phyloP scores from a whole-genome alignment of 2,888 invertebrate species.

The Yponomeuta malinellus region DNA sequence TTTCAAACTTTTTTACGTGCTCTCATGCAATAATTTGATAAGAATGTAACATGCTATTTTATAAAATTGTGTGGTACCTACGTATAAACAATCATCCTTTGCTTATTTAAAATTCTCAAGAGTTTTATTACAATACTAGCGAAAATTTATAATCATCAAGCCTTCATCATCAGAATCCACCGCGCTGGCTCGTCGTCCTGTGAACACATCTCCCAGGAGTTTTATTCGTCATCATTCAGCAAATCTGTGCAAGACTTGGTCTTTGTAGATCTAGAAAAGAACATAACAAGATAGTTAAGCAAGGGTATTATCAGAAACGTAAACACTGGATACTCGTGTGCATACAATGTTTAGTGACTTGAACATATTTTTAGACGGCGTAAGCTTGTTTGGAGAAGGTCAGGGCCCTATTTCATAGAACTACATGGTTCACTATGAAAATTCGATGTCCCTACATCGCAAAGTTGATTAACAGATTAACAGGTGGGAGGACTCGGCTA shows the following conservation, averaged over 20 bases:
- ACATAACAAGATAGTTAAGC: slow-evolving; percentile 16
- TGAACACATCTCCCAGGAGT: neutral
- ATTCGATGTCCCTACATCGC: too few species aligned
- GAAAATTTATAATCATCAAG: neutral
- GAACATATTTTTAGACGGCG: too few species aligned
- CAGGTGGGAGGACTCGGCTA: too few species aligned
- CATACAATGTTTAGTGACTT: too few species aligned
- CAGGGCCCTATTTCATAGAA: too few species aligned
- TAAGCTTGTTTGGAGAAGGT: too few species aligned
- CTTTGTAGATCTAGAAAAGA: slow-evolving; percentile 78
- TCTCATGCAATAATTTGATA: neutral
- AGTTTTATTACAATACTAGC: neutral
- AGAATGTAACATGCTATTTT: neutral
- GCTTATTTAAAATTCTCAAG: neutral
- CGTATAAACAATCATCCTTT: neutral
- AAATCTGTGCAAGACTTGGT: slow-evolving; percentile 85
- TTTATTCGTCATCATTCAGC: slow-evolving; percentile 76
- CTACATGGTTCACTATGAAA: too few species aligned
- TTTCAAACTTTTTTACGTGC: too few species aligned
- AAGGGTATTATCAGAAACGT: too few species aligned
- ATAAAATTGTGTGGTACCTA: neutral
- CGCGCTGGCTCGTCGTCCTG: neutral
- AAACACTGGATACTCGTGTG: too few species aligned
- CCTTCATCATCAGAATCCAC: neutral
- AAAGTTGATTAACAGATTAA: too few species aligned